Evolutionary conservation across 2,797 vertebrate genomes (phyloP), one percentile per base, ranked within the genome.

Genomic region (Poecilia velifera): DNA sequence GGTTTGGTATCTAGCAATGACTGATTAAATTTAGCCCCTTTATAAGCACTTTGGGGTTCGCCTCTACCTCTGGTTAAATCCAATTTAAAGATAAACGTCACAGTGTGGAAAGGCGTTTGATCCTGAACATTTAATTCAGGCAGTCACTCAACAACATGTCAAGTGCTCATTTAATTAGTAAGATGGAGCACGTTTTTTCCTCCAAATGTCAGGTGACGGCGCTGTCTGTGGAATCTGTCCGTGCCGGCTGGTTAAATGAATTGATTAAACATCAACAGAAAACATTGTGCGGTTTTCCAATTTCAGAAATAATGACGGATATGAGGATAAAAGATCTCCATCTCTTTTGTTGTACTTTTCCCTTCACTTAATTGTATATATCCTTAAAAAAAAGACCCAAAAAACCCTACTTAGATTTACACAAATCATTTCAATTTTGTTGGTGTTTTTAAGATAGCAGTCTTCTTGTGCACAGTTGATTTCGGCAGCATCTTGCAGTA

Each of bases 111-210:
- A 78, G 78, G 70, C n/a, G 62, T 85, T 72, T 73, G 68, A 80
- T 46, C 66, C 64, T 68, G 47, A 41, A 34, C 68, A 77, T 84
- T 75, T 34, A 86, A 85, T 81, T 76, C 31, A 76, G 73, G 45
- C 62, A 68, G 68, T 78, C 72, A 62, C 81, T 79, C 70, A 34
- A 47, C 82, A 86, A 88, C 76, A 82, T 53, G 76, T 87, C 80
- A 76, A 72, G 80, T 66, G 62, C 82, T 87, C 71, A 83, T 90
- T 86, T 80, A 81, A 84, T 90, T 84, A 82, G 82, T 14, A 49
- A 79, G 73, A 70, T 12, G 68, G 73, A 7, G 51, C 47, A 22
- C 2, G 53, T 43, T 71, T 39, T 84, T 77, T 74, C 55, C 68
- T 72, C 68, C 74, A 78, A 81, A 83, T 73, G 79, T 87, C 89